These are phyloP conservation scores for Spicauda simplicius DNA, from an alignment of 2,888 invertebrate species.

Conservation along the genomic window DNA sequence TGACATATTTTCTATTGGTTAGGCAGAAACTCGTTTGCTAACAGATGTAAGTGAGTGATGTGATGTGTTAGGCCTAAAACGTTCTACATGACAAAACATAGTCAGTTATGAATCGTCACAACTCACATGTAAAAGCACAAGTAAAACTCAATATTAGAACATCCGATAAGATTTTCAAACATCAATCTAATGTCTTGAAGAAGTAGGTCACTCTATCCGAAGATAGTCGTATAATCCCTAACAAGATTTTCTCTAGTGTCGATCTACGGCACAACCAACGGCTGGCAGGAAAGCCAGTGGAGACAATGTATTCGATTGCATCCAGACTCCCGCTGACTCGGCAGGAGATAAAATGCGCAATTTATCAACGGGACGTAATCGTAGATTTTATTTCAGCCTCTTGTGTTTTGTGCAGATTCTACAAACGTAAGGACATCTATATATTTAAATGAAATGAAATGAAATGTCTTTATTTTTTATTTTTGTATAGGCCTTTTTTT, in stretches of 20 bases:
- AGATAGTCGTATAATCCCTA: neutral
- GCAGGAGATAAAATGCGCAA: neutral
- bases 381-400: neutral
- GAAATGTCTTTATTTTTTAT: no score
- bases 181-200: neutral
- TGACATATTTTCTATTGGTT: neutral
- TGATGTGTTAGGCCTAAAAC: no score
- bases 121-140: no score
- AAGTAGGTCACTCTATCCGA: conserved; percentile 1
- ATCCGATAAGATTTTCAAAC: neutral
- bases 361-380: conserved; percentile 1
- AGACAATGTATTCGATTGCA: conserved; percentile 3
- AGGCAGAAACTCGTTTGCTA: neutral
- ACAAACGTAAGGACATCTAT: neutral
- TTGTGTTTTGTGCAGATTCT: neutral
- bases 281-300: no score
- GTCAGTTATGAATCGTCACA: no score
- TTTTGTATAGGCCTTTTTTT: no score
- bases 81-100: no score
- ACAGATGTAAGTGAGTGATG: no score
- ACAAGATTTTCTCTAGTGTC: conserved; percentile 1
- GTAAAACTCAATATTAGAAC: neutral
- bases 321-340: conserved; percentile 3
- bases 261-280: neutral
- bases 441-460: no score